Evolutionary conservation across 2,797 vertebrate genomes (phyloP), one percentile per base, ranked within the genome.

Genomic region (Pterois miles): DNA sequence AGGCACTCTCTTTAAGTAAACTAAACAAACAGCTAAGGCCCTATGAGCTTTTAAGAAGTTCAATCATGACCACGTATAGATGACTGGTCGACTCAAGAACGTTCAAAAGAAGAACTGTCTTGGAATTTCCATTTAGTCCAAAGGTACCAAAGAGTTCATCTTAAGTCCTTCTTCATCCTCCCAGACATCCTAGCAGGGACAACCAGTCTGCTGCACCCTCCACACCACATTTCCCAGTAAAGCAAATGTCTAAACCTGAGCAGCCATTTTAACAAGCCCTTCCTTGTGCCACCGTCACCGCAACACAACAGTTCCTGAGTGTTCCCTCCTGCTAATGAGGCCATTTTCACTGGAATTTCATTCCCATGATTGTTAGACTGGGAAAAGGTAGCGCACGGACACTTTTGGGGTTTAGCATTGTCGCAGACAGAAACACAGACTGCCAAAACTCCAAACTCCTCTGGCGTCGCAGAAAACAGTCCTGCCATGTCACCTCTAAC

Each of bases 21-120:
- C 86, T 43, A 88, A 92, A 91, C 78, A 90, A 62, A 54, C 63
- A 69, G 80, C 43, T 73, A 52, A 83, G 43, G 72, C 82, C 62
- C 29, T 14, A 20, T 73, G 78, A 91, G 84, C 81, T 83, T 76
- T 86, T 72, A 75, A 86, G 84, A 77, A 75, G 72, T 65, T 76
- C 31, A 14, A 12, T 75, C 54, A 56, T 65, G 62, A 77, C 29
- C 64, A 72, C 64, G 69, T 83, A 75, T n/a, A 31, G 66, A 82
- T 54, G 69, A 80, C 50, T 48, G 14, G 18, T 53, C 5, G 6
- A 76, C 80, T 77, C 31, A 16, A 57, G 50, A 63, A 53, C 34
- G 5, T 64, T 83, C 59, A 79, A 56, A 73, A 25, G 46, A 43
- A 5, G 53, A 62, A 66, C 25, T 43, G 46, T 29, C 29, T 36